Percentiles rank a stretch among this genome's conserved stretches.
Conservation (phyloP, 35 echinoderm and acorn worm genomes). For the Ophioderma brevispina region DNA sequence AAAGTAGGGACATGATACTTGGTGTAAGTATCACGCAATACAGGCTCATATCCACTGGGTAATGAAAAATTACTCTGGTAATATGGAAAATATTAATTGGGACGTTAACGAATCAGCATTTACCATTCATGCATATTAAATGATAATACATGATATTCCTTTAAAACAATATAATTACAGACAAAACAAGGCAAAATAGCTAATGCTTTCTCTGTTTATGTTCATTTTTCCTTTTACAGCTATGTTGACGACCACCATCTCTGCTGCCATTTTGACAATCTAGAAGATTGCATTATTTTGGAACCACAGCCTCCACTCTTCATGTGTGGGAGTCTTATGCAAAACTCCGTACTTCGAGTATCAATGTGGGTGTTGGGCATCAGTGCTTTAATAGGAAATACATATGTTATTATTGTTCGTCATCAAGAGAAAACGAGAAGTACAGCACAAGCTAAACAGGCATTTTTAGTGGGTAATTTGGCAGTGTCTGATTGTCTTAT, state of each 20-base stretch:
- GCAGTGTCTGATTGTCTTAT: constrained; percentile 74
- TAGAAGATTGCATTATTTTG: neutral
- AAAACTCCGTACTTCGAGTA: constrained; percentile 20
- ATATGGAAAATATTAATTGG: no score
- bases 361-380: constrained; percentile 65
- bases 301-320: neutral
- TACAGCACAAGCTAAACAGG: neutral
- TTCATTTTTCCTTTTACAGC: neutral
- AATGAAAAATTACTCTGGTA: no score
- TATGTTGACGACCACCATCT: constrained; percentile 28
- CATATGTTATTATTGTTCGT: constrained; percentile 53
- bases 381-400: constrained; percentile 69
- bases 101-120: no score
- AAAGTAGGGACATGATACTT: no score
- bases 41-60: no score
- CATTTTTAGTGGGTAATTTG: constrained; percentile 57
- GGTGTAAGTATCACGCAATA: no score
- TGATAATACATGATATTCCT: no score
- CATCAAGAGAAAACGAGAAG: neutral
- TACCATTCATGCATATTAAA: no score
- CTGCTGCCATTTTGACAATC: constrained; percentile 19
- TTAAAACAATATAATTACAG: no score
- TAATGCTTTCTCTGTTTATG: no score
- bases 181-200: no score
- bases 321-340: constrained; percentile 24